Conservation (phyloP, 2,888 invertebrate genomes). For the Cheilosia pagana region DNA sequence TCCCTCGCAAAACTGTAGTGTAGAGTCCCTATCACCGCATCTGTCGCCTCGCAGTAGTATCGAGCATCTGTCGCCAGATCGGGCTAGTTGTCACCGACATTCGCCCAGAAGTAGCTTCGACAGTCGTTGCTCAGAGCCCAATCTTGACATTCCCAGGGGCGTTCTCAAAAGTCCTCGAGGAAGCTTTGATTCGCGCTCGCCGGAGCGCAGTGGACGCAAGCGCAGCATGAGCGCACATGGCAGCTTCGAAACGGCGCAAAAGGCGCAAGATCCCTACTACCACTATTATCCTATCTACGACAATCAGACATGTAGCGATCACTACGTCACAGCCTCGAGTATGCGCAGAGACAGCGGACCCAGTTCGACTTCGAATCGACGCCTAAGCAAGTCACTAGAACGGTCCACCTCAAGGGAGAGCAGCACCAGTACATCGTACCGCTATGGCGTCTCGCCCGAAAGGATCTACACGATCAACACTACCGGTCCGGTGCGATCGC, state of each 20-base stretch:
- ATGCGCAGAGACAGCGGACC: slow-evolving; percentile 76
- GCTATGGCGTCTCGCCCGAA: slow-evolving; percentile 82
- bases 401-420: slow-evolving; percentile 82
- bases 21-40: slow-evolving; percentile 82
- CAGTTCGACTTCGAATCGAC: slow-evolving; percentile 69
- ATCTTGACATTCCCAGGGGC: slow-evolving; percentile 79
- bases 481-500: slow-evolving; percentile 81
- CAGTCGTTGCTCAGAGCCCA: slow-evolving; percentile 82
- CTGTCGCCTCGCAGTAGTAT: slow-evolving; percentile 82
- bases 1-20: slow-evolving; percentile 81
- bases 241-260: slow-evolving; percentile 80
- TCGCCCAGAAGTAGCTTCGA: slow-evolving; percentile 83
- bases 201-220: slow-evolving; percentile 79
- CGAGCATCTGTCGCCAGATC: slow-evolving; percentile 82
- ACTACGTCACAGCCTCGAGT: slow-evolving; percentile 80
- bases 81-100: slow-evolving; percentile 80
- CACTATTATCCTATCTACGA: slow-evolving; percentile 83
- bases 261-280: slow-evolving; percentile 80
- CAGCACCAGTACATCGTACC: slow-evolving; percentile 80
- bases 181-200: slow-evolving; percentile 80
- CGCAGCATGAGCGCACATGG: slow-evolving; percentile 83
- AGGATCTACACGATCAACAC: slow-evolving; percentile 81
- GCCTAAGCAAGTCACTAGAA: slow-evolving; percentile 82
- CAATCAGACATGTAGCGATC: slow-evolving; percentile 82
- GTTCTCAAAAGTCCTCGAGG: slow-evolving; percentile 79